Evolutionary conservation across 2,888 invertebrate species (phyloP).

Genomic region (Watsonalla binaria): DNA sequence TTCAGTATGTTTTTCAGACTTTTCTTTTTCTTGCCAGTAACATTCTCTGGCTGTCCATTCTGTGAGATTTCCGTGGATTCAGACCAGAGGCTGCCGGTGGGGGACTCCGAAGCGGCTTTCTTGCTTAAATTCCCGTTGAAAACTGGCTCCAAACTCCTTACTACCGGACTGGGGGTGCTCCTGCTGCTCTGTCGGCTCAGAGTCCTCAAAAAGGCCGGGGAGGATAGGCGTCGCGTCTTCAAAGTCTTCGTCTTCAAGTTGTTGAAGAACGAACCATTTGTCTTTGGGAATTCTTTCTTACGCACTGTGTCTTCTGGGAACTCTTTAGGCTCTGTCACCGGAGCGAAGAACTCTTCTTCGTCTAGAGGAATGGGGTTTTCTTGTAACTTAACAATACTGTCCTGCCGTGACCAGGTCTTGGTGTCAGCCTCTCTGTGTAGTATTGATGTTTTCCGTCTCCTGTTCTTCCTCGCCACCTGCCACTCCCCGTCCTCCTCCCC

Average conservation of each 20-base stretch:
- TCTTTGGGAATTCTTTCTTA: conserved; percentile 56
- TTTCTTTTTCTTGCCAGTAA: conserved; percentile 78
- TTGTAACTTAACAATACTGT: conserved; percentile 56
- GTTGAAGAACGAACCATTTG: conserved; percentile 71
- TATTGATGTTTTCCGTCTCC: conserved; percentile 69
- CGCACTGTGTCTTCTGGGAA: conserved; percentile 41
- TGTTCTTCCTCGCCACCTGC: conserved; percentile 68
- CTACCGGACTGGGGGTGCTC: conserved; percentile 61
- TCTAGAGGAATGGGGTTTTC: conserved; percentile 77
- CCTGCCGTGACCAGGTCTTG: conserved; percentile 49
- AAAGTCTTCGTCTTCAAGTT: conserved; percentile 68
- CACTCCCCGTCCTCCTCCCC: conserved; percentile 67
- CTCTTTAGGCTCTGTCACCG: conserved; percentile 62
- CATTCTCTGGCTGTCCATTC: conserved; percentile 50
- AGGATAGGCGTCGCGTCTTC: conserved; percentile 76
- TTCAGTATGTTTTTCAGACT: conserved; percentile 87
- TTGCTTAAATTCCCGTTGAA: conserved; percentile 57
- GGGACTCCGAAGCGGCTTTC: conserved; percentile 64
- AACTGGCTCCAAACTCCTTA: conserved; percentile 51
- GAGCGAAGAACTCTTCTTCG: conserved; percentile 76
- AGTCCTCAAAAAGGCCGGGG: conserved; percentile 79
- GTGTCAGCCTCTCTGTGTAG: conserved; percentile 58
- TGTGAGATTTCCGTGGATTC: conserved; percentile 69
- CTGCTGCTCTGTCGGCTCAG: conserved; percentile 72
- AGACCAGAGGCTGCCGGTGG: conserved; percentile 70